Conservation (phyloP, 1,140 invertebrate genomes). For the Plodia interpunctella region DNA sequence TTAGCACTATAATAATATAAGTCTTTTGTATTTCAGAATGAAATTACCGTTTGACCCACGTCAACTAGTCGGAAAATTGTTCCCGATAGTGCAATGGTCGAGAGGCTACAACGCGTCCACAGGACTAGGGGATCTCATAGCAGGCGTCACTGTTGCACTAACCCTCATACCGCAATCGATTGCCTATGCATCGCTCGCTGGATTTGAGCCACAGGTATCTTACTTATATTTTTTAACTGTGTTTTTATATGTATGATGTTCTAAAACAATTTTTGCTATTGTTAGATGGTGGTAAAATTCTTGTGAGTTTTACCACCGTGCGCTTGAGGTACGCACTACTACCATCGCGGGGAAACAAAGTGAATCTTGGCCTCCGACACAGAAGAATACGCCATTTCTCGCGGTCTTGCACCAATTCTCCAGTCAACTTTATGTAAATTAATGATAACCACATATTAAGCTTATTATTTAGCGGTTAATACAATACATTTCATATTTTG, state of each 20-base stretch:
- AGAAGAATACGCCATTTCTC: too few relatives aligned
- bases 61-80: constrained; percentile 37
- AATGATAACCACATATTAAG: too few relatives aligned
- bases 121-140: constrained; percentile 85
- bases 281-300: not conserved
- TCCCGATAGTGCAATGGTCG: constrained; percentile 65
- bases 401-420: too few relatives aligned
- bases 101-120: constrained; percentile 79
- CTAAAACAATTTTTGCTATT: not conserved
- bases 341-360: too few relatives aligned
- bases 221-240: too few relatives aligned
- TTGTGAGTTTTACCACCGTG: too few relatives aligned
- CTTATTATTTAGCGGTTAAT: too few relatives aligned
- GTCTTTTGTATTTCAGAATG: constrained; percentile 18
- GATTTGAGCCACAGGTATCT: constrained; percentile 83
- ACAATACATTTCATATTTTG: too few relatives aligned
- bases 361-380: too few relatives aligned
- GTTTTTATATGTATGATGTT: not conserved
- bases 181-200: constrained; percentile 86
- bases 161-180: constrained; percentile 88
- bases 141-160: constrained; percentile 90
- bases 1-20: too few relatives aligned
- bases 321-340: too few relatives aligned
- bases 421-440: too few relatives aligned
- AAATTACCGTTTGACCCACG: constrained; percentile 40